Conservation (phyloP, 2,113 vertebrate species). For the Pyrgilauda ruficollis region DNA sequence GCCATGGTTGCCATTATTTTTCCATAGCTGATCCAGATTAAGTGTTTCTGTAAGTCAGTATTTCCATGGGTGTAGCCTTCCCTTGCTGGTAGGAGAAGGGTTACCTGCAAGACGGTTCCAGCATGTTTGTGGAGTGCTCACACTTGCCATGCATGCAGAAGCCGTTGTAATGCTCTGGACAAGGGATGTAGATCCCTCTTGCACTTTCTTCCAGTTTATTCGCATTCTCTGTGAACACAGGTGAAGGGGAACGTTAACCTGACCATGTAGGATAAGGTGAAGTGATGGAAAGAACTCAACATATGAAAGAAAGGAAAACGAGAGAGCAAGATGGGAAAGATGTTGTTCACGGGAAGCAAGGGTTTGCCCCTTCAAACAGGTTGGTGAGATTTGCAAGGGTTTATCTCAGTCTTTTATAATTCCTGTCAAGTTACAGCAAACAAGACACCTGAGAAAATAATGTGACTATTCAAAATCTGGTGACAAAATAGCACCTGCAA, state of each 20-base stretch:
- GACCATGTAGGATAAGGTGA: neutral
- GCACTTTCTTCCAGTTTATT: constrained; percentile 87
- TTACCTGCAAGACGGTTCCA: constrained; percentile 96
- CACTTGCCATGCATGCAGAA: constrained; percentile 97
- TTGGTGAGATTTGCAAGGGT: neutral
- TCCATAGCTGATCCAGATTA: neutral
- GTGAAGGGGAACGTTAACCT: constrained; percentile 34
- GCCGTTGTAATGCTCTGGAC: constrained; percentile 92
- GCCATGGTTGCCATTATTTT: neutral
- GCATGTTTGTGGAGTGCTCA: constrained; percentile 87
- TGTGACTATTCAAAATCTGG: neutral
- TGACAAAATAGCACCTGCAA: constrained; percentile 28
- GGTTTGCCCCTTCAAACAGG: neutral
- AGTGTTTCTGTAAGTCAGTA: neutral
- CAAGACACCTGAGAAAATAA: constrained; percentile 22
- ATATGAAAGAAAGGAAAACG: neutral
- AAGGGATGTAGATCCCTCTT: constrained; percentile 88
- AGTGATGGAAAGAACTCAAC: neutral
- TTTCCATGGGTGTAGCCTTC: neutral
- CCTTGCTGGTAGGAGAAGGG: neutral
- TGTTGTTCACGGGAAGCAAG: neutral
- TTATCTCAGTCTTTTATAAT: constrained; percentile 28
- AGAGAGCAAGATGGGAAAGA: constrained; percentile 4
- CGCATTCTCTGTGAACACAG: constrained; percentile 80
- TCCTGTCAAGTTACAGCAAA: neutral